phyloP scores from a whole-genome alignment of 2,113 vertebrate genomes.

The Microtus richardsoni region DNA sequence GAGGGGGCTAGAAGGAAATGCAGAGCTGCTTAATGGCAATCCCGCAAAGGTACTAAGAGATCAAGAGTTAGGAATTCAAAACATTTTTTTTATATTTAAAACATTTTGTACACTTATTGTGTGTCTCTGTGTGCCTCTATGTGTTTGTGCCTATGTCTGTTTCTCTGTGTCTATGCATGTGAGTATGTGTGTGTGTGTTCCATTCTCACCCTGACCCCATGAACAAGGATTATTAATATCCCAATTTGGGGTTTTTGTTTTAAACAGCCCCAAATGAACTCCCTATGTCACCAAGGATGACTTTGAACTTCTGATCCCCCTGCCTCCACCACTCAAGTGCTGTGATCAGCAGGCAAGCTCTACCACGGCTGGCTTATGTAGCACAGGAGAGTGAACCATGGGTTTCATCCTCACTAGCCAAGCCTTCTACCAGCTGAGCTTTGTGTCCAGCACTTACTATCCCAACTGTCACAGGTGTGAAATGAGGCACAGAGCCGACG shows the following conservation, averaged over 20 bases:
- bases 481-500: neutral
- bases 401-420: neutral
- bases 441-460: too few species aligned
- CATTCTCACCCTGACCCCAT: neutral
- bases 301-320: neutral
- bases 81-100: neutral
- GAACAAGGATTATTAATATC: neutral
- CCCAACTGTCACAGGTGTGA: neutral
- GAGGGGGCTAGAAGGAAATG: neutral
- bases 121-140: neutral
- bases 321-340: neutral
- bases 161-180: neutral
- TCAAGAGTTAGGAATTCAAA: neutral
- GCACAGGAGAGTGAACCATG: neutral
- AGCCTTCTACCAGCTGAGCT: too few species aligned
- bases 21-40: neutral
- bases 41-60: neutral
- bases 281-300: neutral
- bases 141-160: neutral
- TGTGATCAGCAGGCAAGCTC: neutral
- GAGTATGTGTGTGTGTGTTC: neutral
- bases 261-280: neutral
- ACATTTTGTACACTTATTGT: too few species aligned
- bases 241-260: neutral
- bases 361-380: neutral